Conservation (phyloP, 2,797 vertebrate species). For the Emydoidea blandingii region DNA sequence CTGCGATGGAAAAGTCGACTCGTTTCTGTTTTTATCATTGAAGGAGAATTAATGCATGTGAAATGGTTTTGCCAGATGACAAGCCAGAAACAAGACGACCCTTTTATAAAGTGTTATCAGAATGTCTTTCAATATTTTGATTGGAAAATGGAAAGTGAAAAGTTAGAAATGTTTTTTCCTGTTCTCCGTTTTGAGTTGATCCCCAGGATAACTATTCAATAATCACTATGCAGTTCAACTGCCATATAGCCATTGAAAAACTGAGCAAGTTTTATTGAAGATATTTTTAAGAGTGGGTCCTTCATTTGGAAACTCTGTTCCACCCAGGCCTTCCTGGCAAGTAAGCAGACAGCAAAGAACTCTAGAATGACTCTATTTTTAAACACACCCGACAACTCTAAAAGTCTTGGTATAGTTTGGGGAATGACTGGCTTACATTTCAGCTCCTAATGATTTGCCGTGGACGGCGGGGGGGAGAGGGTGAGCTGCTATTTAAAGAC, state of each 20-base stretch:
- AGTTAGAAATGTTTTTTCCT: fast-evolving
- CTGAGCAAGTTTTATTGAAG: neutral
- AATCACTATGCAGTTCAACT: neutral
- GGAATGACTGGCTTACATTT: neutral
- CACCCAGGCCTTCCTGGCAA: neutral
- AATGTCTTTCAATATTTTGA: neutral
- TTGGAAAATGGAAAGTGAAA: neutral
- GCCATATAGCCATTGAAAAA: neutral
- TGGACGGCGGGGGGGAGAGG: neutral
- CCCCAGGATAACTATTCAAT: fast-evolving
- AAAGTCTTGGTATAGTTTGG: conserved; percentile 2
- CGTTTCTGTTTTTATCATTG: conserved; percentile 43
- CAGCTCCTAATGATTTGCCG: neutral
- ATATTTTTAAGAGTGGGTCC: neutral
- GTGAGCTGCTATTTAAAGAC: neutral
- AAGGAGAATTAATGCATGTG: conserved; percentile 20
- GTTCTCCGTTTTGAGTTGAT: neutral
- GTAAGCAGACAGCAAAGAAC: neutral
- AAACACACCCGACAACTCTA: neutral
- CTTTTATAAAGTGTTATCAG: neutral
- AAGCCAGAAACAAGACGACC: neutral
- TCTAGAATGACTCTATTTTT: neutral
- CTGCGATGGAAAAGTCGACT: neutral
- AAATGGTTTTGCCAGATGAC: conserved; percentile 17
- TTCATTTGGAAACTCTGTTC: fast-evolving